phyloP scores from a whole-genome alignment of 1,140 invertebrate species.

The Spodoptera frugiperda region DNA sequence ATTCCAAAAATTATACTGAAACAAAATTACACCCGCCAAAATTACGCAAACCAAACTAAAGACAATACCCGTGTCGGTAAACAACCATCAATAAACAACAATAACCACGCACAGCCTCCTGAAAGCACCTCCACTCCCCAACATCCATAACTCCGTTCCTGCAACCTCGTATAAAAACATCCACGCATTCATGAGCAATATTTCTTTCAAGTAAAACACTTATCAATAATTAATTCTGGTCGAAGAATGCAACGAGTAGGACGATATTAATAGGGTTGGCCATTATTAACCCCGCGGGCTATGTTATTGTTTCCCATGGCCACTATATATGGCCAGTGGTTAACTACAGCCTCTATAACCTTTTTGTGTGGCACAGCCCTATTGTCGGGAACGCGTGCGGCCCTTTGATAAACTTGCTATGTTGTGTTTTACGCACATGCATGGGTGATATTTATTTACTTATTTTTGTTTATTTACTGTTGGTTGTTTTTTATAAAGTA shows the following conservation, averaged over 20 bases:
- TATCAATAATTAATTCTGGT: conserved; percentile 33
- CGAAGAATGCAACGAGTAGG: conserved; percentile 29
- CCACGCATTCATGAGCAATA: not conserved
- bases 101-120: too few relatives aligned
- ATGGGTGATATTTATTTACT: not conserved
- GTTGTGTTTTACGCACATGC: conserved; percentile 6
- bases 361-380: conserved; percentile 1
- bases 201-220: conserved; percentile 12
- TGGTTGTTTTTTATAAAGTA: not conserved
- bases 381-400: conserved; percentile 21
- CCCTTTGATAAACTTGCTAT: conserved; percentile 35
- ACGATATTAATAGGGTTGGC: conserved; percentile 41
- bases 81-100: too few relatives aligned
- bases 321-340: not conserved
- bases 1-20: too few relatives aligned
- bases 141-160: too few relatives aligned
- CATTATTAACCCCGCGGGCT: conserved; percentile 35
- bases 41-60: too few relatives aligned
- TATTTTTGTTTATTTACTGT: not conserved
- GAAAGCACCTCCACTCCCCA: too few relatives aligned
- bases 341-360: conserved; percentile 32
- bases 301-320: conserved; percentile 36
- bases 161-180: too few relatives aligned
- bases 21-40: too few relatives aligned
- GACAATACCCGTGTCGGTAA: too few relatives aligned